Conservation (phyloP, 2,888 invertebrate species). For the Hyalella azteca region DNA sequence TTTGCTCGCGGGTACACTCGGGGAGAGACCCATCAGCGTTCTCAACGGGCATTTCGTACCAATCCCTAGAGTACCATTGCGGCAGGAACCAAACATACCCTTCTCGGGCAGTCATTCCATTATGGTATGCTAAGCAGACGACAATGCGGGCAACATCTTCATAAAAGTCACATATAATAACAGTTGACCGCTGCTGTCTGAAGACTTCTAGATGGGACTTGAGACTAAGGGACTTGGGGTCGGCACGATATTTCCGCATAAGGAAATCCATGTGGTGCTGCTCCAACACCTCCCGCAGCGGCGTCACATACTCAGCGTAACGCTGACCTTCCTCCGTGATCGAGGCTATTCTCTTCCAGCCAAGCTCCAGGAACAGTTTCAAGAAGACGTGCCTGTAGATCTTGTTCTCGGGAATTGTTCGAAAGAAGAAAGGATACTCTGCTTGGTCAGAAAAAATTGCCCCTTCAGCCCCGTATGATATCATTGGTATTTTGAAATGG, state of each 20-base stretch:
- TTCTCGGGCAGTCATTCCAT: constrained; percentile 71
- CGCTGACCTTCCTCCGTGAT: constrained; percentile 81
- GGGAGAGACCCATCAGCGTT: constrained; percentile 18
- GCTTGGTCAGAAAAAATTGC: constrained; percentile 73
- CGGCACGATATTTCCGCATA: constrained; percentile 49
- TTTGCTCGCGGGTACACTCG: constrained; percentile 62
- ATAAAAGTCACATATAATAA: constrained; percentile 81
- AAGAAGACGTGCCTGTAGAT: constrained; percentile 66
- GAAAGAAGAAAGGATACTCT: constrained; percentile 78
- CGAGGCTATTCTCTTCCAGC: constrained; percentile 77
- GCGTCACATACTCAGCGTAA: constrained; percentile 77
- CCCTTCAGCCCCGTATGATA: constrained; percentile 81
- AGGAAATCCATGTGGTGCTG: constrained; percentile 44
- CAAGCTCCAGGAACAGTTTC: constrained; percentile 62
- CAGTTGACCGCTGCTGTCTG: constrained; percentile 72
- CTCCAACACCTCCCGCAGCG: constrained; percentile 72
- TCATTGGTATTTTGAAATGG: constrained; percentile 74
- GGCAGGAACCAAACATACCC: constrained; percentile 90
- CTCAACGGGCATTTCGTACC: constrained; percentile 62
- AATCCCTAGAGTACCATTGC: constrained; percentile 67
- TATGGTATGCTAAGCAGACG: constrained; percentile 79
- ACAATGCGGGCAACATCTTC: constrained; percentile 70
- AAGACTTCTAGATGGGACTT: constrained; percentile 72
- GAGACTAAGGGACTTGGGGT: constrained; percentile 43
- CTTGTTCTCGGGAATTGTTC: constrained; percentile 79